A percentile compares a stretch with the other conserved stretches of the same genome.
Conservation (phyloP, 2,113 vertebrate genomes). For the Platichthys stellatus region DNA sequence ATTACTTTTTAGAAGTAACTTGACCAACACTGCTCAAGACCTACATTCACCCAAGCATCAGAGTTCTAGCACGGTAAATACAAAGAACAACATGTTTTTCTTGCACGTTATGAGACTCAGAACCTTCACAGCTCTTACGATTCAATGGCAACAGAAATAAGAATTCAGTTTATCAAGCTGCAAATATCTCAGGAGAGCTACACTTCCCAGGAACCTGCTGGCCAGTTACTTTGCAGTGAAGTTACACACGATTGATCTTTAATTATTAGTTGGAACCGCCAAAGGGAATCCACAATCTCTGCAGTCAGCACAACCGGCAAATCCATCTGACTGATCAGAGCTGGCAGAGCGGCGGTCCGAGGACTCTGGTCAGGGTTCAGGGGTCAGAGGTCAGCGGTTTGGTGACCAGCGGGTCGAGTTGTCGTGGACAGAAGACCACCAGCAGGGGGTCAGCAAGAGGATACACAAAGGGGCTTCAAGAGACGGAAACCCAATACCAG, state of each 20-base stretch:
- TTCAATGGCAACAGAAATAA: no score
- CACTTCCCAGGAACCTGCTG: neutral
- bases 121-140: neutral
- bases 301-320: slow-evolving; percentile 11
- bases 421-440: slow-evolving; percentile 33
- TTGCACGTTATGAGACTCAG: neutral
- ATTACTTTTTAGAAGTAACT: no score
- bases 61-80: neutral
- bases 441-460: slow-evolving; percentile 21
- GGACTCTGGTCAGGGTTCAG: neutral
- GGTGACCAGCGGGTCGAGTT: slow-evolving; percentile 37
- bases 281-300: slow-evolving; percentile 13
- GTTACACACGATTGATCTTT: neutral
- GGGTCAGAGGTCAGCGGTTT: slow-evolving; percentile 45
- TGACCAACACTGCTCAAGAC: no score
- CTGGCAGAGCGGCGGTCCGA: neutral
- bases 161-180: no score
- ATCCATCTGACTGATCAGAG: slow-evolving; percentile 1
- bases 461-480: neutral
- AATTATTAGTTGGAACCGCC: slow-evolving; percentile 24
- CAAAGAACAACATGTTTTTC: neutral
- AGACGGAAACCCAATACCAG: neutral
- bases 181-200: no score
- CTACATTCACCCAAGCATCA: neutral
- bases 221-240: neutral